These are phyloP conservation scores for Metallyticus violacea DNA, from an alignment of 2,888 invertebrate genomes.

Conservation along the genomic window DNA sequence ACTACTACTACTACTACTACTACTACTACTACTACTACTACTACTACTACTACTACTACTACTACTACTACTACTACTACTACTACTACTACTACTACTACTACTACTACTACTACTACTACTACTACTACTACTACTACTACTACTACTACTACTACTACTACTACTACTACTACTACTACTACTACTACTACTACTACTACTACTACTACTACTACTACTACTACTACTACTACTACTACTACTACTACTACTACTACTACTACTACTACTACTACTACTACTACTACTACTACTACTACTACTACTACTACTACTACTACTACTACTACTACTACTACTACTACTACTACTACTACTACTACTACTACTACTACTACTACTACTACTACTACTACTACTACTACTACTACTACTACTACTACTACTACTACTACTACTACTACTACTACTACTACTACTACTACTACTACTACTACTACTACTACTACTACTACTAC, in stretches of 20 bases:
- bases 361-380: not conserved
- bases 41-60: not conserved
- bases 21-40: not conserved
- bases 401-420: not conserved
- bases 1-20: not conserved
- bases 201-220: not conserved
- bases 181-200: not conserved
- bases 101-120: not conserved
- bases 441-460: not conserved
- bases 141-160: not conserved
- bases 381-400: not conserved
- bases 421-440: not conserved
- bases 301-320: not conserved
- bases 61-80: not conserved
- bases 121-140: not conserved
- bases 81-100: not conserved
- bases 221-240: not conserved
- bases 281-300: not conserved
- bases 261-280: not conserved
- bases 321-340: not conserved
- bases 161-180: not conserved
- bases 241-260: not conserved
- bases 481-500: not conserved
- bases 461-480: not conserved
- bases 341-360: not conserved